Evolutionary conservation across 2,113 vertebrate species (phyloP), one percentile per base, ranked within the genome.

Genomic region (Leptodactylus fuscus): DNA sequence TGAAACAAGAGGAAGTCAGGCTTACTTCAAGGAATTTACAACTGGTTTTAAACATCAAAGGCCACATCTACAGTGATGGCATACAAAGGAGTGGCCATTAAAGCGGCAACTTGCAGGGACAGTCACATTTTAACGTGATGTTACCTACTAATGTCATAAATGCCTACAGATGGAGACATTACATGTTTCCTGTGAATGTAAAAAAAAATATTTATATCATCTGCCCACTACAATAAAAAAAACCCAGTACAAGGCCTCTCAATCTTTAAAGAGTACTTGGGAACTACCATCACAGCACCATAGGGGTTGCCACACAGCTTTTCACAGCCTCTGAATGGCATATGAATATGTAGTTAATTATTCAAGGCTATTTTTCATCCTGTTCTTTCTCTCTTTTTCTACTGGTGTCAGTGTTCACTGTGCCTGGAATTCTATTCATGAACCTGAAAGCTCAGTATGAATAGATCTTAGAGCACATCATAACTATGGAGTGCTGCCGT

Each of bases 11-110:
- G 93, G 94, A 93, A 94, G 91, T 91, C 91, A 88, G 90, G 89
- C 53, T 88, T 88, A 92, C 93, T 94, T 94, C 92, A 93, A 94
- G 93, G 92, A 93, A 93, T 95, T 94, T 95, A 95, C 93, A 94
- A 92, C 93, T 92, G 91, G 91, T 91, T 94, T 94, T 92, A 94
- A 95, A 94, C 75, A 94, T 95, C 94, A 95, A 95, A 95, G 93
- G 88, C 86, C 32, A 41, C 79, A 89, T 88, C 87, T 88, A 27
- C 88, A 81, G 91, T 88, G 87, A 87, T 87, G 88, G 88, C 73
- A 69, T 83, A 60, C 82, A 84, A 38, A 15, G 48, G 41, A 41
- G 34, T 4, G 27, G 5, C 44, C 38, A 77, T 88, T 89, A 90
- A 91, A 89, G 69, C 78, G 87, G 34, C 84, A 75, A 62, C 87